These are phyloP conservation scores for Apeltes quadracus DNA, from an alignment of 2,113 vertebrate genomes.

Conservation along the genomic window DNA sequence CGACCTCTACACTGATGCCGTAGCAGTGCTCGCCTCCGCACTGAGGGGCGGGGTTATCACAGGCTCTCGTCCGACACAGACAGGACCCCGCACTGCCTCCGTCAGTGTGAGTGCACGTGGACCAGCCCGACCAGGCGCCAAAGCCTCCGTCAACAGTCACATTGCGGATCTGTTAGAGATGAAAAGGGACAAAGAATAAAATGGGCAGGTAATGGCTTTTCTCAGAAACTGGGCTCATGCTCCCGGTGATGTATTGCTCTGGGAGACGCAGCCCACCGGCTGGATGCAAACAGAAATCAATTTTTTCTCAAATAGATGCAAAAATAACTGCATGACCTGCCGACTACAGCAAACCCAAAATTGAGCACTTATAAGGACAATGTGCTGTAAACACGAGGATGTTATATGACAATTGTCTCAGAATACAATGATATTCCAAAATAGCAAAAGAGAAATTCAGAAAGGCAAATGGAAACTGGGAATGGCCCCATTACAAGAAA, in stretches of 20 bases:
- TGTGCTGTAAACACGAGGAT: conserved; percentile 38
- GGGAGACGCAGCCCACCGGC: conserved; percentile 27
- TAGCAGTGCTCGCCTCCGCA: conserved; percentile 92
- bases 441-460: conserved; percentile 13
- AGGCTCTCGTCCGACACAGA: conserved; percentile 89
- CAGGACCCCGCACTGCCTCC: conserved; percentile 85
- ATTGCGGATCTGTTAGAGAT: conserved; percentile 84
- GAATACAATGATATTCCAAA: conserved; percentile 39
- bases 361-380: conserved; percentile 34
- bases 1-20: conserved; percentile 90
- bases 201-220: conserved; percentile 40
- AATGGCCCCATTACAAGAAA: conserved; percentile 37
- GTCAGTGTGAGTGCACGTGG: conserved; percentile 86
- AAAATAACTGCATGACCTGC: conserved; percentile 51
- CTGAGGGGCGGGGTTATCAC: conserved; percentile 89
- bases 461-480: conserved; percentile 37
- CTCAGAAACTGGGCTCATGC: conserved; percentile 40
- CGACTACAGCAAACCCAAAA: conserved; percentile 40
- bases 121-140: conserved; percentile 89
- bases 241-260: conserved; percentile 42
- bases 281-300: conserved; percentile 61
- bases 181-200: conserved; percentile 38
- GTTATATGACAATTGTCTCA: conserved; percentile 30
- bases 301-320: conserved; percentile 59
- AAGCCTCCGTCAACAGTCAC: conserved; percentile 92